Evolutionary conservation across 2,888 invertebrate genomes (phyloP), one percentile per base, ranked within the genome.

Genomic region (Apodemia zela): DNA sequence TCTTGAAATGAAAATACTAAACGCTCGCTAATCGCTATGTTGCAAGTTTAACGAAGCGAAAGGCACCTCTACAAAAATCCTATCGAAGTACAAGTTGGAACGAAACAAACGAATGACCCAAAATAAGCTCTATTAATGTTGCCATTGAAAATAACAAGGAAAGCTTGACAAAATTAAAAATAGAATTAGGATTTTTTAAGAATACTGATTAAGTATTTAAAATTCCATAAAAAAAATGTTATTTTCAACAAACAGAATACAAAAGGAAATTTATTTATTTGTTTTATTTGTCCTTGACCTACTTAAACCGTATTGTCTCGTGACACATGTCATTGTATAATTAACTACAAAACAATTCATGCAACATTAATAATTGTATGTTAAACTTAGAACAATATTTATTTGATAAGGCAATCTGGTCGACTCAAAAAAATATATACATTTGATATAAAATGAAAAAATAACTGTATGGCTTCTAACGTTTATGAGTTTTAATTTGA

Each of bases 11-110:
- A 90, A 89, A 90, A 89, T 87, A 89, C 84, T 82, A 85, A 86
- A 86, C 82, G 63, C 87, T n/a, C n/a, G n/a, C n/a, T n/a, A n/a
- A n/a, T 86, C 78, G 81, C 83, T 89, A 88, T 87, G 89, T 89
- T 88, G 89, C 89, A 90, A 90, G 90, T 89, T 89, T 89, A 89
- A 88, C 87, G 89, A 90, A 89, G 91, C 89, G 90, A 91, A 90
- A 91, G 91, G 91, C 91, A 90, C 89, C 87, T 89, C 87, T 85
- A 89, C 80, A 85, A 86, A 86, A 87, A 83, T 80, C 80, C 79
- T 83, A 85, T 82, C 81, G 86, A 87, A 89, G 85, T 85, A 87
- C 86, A 87, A 88, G 87, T 87, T 88, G 84, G 87, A 85, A 84
- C 78, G 74, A 77, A 81, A 85, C 73, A 87, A 86, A 87, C 86